A percentile compares a stretch with the other conserved stretches of the same genome.
phyloP scores from a whole-genome alignment of 2,113 vertebrate genomes.

The Cervus canadensis region DNA sequence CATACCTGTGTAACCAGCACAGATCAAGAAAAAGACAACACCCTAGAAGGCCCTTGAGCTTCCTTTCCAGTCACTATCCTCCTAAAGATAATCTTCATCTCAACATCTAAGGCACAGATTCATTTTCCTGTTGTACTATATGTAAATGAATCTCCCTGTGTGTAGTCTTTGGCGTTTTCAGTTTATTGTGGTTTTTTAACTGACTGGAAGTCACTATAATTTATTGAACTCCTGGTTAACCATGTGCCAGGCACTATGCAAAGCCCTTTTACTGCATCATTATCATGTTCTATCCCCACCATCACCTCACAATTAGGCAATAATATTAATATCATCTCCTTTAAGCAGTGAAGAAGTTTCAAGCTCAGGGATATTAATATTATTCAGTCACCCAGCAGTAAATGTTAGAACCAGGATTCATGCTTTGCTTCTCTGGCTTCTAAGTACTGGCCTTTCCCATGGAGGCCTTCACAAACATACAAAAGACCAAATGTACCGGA shows the following conservation, averaged over 20 bases:
- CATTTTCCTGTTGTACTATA: background rate
- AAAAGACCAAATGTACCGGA: background rate
- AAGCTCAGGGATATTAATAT: background rate
- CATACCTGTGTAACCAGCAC: background rate
- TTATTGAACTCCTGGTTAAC: background rate
- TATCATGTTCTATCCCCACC: background rate
- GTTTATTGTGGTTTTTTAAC: background rate
- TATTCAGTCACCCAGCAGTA: background rate
- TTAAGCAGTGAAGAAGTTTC: background rate
- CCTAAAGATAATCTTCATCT: background rate
- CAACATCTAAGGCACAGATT: background rate
- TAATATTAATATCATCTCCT: background rate
- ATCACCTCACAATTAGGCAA: background rate
- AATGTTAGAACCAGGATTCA: background rate
- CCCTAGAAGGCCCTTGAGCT: fast-evolving
- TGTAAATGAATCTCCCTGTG: background rate
- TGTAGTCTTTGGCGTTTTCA: background rate
- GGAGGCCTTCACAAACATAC: background rate
- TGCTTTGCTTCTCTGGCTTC: background rate
- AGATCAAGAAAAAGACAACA: background rate
- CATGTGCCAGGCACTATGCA: background rate
- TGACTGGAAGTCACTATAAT: background rate
- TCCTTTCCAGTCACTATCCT: background rate
- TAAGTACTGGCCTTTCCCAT: background rate
- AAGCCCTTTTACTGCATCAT: background rate